Evolutionary conservation across 2,797 vertebrate species (phyloP), one percentile per base, ranked within the genome.

Genomic region (Myripristis murdjan): DNA sequence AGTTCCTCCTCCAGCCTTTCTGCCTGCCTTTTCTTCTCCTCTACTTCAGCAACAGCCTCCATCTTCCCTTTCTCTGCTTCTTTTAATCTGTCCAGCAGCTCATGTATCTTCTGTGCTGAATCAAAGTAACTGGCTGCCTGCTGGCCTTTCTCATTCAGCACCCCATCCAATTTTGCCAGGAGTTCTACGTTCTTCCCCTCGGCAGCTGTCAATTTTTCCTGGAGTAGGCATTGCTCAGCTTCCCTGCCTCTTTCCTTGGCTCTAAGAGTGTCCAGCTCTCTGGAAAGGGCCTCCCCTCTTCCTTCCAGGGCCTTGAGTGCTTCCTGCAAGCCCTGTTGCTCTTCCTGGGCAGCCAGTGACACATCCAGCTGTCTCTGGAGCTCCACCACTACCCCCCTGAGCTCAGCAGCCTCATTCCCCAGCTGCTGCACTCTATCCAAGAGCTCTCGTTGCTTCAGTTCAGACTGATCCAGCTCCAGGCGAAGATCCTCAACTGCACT

Each of bases 381-480:
- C 58, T 95, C 92, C 4, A 89, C 76, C 6, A 95, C 89, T 43
- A 96, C 87, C 20, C 81, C 75, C 16, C 85, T 82, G 47, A 98
- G 95, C 73, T 96, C 95, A 59, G 91, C 89, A 26, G 95, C 95
- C 84, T 99, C 96, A 31, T 87, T 83, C 11, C 95, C 95, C 43
- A 98, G 91, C 86, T 96, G 94, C 24, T 93, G 95, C 59, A 97
- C 77, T 41, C 85, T 95, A 66, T 93, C 90, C 14, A 96, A 90
- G 41, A 99, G 94, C 61, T 96, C 92, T 68, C 89, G 94, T 81
- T 97, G 96, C 70, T 93, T 96, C 31, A 98, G 84, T 80, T 99
- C 97, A 24, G 96, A 95, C 83, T 96, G 97, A 82, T 99, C 98
- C 74, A 99, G 93, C 82, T 98, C 97, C 35, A 97, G 86, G 3